A percentile compares a stretch with the other conserved stretches of the same genome.
Conservation (phyloP, 2,113 vertebrate species). For the Colinus virginianus region DNA sequence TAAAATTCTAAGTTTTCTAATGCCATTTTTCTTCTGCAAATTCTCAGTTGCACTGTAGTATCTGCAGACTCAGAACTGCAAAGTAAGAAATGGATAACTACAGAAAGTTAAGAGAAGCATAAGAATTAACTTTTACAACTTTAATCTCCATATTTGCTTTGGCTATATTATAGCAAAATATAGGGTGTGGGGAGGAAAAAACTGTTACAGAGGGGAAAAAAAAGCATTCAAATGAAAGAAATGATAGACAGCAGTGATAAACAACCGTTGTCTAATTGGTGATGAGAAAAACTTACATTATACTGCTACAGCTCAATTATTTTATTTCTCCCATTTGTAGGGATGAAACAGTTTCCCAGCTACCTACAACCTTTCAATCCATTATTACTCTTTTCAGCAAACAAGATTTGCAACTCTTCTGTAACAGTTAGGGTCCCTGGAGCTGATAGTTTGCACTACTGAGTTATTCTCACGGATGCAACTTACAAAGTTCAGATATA, state of each 20-base stretch:
- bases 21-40: background rate
- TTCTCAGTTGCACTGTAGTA: background rate
- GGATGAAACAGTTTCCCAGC: background rate
- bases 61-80: background rate
- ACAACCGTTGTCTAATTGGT: background rate
- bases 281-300: background rate
- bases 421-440: background rate
- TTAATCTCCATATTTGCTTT: background rate
- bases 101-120: background rate
- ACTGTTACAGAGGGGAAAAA: background rate
- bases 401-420: background rate
- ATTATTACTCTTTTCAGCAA: background rate
- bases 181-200: background rate
- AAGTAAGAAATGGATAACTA: background rate
- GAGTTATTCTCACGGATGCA: background rate
- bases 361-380: background rate
- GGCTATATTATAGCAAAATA: background rate
- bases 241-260: fast-evolving
- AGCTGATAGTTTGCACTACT: background rate
- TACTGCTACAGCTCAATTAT: background rate
- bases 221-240: background rate
- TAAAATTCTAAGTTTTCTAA: background rate
- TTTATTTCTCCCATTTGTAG: background rate
- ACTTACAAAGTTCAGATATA: background rate
- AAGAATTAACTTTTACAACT: background rate